phyloP scores from a whole-genome alignment of 1,140 invertebrate genomes.

The Drosophila takahashii region DNA sequence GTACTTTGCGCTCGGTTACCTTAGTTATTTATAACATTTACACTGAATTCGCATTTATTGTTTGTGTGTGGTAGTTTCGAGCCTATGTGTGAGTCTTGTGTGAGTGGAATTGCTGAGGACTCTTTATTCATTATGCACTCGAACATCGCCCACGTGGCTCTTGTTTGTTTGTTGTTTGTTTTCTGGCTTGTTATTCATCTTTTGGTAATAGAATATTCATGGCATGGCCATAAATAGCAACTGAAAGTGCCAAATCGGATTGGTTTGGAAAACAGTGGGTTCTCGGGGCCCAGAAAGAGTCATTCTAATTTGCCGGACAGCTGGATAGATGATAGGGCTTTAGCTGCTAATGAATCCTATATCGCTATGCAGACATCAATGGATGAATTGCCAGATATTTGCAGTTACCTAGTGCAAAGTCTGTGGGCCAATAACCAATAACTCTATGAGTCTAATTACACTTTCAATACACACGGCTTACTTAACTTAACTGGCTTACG shows the following conservation, averaged over 20 bases:
- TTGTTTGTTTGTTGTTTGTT: background rate
- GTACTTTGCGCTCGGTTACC: constrained; percentile 58
- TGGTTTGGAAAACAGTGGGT: constrained; percentile 12
- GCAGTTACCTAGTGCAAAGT: background rate
- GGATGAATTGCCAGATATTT: constrained; percentile 13
- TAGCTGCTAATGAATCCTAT: constrained; percentile 39
- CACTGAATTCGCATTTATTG: constrained; percentile 71
- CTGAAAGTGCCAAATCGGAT: constrained; percentile 15
- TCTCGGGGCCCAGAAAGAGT: constrained; percentile 8
- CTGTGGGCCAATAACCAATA: constrained; percentile 34
- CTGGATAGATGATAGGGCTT: background rate
- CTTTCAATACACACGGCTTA: constrained; percentile 56
- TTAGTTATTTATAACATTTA: constrained; percentile 81
- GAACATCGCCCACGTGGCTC: constrained; percentile 38
- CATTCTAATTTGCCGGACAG: constrained; percentile 23
- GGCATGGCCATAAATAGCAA: constrained; percentile 48
- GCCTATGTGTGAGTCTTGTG: background rate
- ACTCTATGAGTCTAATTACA: constrained; percentile 65
- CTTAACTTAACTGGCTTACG: constrained; percentile 41
- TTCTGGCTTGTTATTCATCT: constrained; percentile 22
- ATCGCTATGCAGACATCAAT: constrained; percentile 36
- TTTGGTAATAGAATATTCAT: constrained; percentile 72
- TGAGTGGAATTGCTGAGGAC: constrained; percentile 18
- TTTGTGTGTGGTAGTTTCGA: constrained; percentile 24
- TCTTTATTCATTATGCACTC: constrained; percentile 74